These are phyloP conservation scores for Oncorhynchus gorbuscha DNA, from an alignment of 2,113 vertebrate genomes.

Conservation along the genomic window DNA sequence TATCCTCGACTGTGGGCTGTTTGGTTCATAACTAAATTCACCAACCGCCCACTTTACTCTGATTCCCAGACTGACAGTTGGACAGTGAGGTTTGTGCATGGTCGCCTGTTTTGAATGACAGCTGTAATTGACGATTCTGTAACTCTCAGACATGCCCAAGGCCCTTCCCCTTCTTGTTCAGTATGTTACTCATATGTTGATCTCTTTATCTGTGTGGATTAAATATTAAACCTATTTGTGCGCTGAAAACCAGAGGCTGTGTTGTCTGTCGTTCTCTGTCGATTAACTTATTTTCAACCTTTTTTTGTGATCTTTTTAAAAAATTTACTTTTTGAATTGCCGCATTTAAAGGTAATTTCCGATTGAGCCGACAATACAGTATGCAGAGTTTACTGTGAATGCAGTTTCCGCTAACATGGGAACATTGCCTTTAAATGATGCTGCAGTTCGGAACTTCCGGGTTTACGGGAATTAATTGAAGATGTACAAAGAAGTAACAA, in stretches of 20 bases:
- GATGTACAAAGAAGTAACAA: neutral
- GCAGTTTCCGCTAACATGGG: too few relatives aligned
- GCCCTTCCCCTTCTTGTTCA: constrained; percentile 76
- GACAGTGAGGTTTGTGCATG: constrained; percentile 63
- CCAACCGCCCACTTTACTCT: constrained; percentile 64
- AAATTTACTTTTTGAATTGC: neutral
- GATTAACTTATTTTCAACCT: neutral
- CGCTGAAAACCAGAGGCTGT: constrained; percentile 56
- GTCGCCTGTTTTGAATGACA: constrained; percentile 57
- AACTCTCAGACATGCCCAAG: constrained; percentile 56
- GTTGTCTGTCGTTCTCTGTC: neutral
- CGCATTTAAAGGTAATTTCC: too few relatives aligned
- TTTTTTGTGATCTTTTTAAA: neutral
- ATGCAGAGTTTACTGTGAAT: too few relatives aligned
- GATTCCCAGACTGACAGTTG: constrained; percentile 54
- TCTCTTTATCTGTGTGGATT: constrained; percentile 82
- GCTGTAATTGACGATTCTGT: constrained; percentile 70
- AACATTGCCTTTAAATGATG: too few relatives aligned
- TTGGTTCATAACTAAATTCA: constrained; percentile 54
- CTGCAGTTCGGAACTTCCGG: neutral
- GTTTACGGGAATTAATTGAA: neutral
- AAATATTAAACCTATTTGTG: constrained; percentile 91
- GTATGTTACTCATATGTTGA: constrained; percentile 77
- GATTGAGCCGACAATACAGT: too few relatives aligned
- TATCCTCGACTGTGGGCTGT: constrained; percentile 55